A percentile compares a stretch with the other conserved stretches of the same genome.
Evolutionary conservation across 1,140 invertebrate genomes (phyloP).

Genomic region (Rhopalosiphum padi): DNA sequence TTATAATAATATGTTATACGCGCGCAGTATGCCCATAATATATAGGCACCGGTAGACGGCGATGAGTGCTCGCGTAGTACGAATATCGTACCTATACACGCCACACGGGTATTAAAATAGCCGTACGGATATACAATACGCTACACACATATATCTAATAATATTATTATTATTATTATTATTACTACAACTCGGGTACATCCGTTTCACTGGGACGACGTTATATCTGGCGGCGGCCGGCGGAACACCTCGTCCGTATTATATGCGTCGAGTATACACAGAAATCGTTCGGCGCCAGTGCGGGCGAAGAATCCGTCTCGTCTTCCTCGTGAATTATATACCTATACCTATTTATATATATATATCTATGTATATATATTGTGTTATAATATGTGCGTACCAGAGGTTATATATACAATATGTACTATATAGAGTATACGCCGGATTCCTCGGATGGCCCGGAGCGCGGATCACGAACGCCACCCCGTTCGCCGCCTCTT

Average conservation of each 20-base stretch:
- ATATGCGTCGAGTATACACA: neutral
- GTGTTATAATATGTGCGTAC: neutral
- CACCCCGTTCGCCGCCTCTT: neutral
- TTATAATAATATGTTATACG: too few relatives aligned
- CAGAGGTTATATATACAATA: neutral
- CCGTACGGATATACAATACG: neutral
- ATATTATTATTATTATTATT: neutral
- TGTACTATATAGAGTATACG: neutral
- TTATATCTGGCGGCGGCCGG: too few relatives aligned
- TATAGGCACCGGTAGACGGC: too few relatives aligned
- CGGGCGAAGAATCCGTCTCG: constrained; percentile 56
- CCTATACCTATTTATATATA: neutral
- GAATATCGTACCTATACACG: too few relatives aligned
- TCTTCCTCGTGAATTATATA: constrained; percentile 4
- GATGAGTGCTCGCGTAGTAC: too few relatives aligned
- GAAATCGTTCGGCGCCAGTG: constrained; percentile 56
- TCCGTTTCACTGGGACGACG: neutral
- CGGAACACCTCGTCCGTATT: neutral
- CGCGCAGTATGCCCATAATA: too few relatives aligned
- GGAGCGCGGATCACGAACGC: constrained; percentile 56
- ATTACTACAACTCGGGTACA: neutral
- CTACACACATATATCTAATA: neutral
- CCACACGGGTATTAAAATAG: too few relatives aligned
- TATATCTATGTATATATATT: neutral
- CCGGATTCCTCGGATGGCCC: constrained; percentile 51